Evolutionary conservation across 2,888 invertebrate species (phyloP).

Genomic region (Protodeltote pygarga): DNA sequence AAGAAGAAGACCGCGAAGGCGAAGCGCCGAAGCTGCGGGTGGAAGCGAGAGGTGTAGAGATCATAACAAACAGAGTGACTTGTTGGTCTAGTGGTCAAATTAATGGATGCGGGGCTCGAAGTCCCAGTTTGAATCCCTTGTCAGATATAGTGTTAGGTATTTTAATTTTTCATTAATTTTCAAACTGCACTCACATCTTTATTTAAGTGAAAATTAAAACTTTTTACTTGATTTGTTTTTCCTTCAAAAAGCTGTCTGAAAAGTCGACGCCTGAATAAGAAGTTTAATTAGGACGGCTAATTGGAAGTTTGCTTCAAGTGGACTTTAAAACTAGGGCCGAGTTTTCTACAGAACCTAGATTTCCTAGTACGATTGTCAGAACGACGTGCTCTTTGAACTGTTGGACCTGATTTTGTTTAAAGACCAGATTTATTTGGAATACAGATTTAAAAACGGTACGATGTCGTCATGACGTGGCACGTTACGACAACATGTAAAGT

Average conservation of each 20-base stretch:
- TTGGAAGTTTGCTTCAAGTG: slow-evolving; percentile 40
- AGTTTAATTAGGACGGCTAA: slow-evolving; percentile 38
- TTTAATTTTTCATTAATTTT: not conserved
- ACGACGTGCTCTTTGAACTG: slow-evolving; percentile 7
- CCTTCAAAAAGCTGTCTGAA: slow-evolving; percentile 23
- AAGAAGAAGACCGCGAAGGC: no score
- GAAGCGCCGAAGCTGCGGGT: no score
- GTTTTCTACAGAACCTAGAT: slow-evolving; percentile 30
- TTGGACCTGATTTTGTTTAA: slow-evolving; percentile 9
- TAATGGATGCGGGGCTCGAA: no score
- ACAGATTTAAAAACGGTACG: not conserved
- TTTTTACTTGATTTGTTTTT: slow-evolving; percentile 11
- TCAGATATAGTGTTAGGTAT: no score
- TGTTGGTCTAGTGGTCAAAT: no score
- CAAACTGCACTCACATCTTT: not conserved
- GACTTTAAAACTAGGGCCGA: slow-evolving; percentile 24
- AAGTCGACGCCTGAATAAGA: slow-evolving; percentile 19
- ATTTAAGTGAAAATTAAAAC: slow-evolving; percentile 17
- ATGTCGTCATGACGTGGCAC: no score
- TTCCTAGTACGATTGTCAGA: slow-evolving; percentile 16
- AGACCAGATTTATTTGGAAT: slow-evolving; percentile 7
- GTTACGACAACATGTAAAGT: no score
- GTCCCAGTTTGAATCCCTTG: no score
- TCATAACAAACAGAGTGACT: no score
- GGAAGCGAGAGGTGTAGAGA: no score